A percentile compares a stretch with the other conserved stretches of the same genome.
Evolutionary conservation across 2,797 vertebrate species (phyloP).

Genomic region (Xyrichtys novacula): DNA sequence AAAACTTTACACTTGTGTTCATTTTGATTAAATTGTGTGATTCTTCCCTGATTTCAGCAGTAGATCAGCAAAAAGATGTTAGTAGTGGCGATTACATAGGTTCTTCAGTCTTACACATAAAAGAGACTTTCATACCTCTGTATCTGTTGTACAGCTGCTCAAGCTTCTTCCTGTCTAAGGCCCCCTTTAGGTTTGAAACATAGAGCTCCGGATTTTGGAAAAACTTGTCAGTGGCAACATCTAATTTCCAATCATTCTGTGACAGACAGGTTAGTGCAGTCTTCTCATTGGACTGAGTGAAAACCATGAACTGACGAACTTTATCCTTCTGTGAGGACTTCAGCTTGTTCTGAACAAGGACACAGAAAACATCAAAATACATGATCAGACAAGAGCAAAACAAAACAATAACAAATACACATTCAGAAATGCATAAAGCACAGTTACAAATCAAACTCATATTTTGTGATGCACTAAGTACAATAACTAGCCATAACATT

Average conservation of each 20-base stretch:
- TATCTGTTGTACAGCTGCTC: constrained; percentile 98
- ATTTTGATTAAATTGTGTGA: background rate
- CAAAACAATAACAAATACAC: background rate
- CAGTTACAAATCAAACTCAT: no score
- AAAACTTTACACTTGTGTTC: background rate
- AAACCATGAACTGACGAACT: constrained; percentile 99
- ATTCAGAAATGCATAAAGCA: no score
- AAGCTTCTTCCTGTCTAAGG: constrained; percentile 95
- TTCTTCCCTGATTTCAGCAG: background rate
- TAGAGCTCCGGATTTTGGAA: constrained; percentile 99
- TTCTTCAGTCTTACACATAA: background rate
- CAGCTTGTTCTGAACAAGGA: constrained; percentile 94
- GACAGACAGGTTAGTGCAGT: constrained; percentile 96
- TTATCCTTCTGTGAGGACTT: constrained; percentile 99
- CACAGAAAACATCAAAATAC: constrained; percentile 25
- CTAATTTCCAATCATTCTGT: constrained; percentile 99
- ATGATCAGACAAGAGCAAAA: background rate
- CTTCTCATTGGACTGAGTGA: constrained; percentile 98
- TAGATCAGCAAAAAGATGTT: background rate
- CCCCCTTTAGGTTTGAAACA: constrained; percentile 93
- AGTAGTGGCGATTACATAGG: background rate
- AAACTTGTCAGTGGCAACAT: constrained; percentile 99
- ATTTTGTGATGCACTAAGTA: no score
- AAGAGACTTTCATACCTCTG: constrained; percentile 87
- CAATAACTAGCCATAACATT: no score